Evolutionary conservation across 2,113 vertebrate species (phyloP).

Genomic region (Leptosomus discolor): DNA sequence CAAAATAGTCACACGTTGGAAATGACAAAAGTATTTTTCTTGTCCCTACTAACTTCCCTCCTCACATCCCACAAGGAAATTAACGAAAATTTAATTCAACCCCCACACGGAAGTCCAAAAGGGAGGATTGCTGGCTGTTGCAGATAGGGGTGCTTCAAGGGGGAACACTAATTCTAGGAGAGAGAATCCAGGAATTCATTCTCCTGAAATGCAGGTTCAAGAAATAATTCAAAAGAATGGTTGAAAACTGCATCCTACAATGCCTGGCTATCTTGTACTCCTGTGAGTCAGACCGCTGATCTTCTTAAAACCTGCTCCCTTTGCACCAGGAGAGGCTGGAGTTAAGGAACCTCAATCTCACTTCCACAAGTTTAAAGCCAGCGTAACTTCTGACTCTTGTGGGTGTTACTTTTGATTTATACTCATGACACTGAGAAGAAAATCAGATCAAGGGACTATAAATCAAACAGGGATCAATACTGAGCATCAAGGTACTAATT

Average conservation of each 20-base stretch:
- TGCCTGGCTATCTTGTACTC: not conserved
- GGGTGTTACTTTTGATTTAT: constrained; percentile 63
- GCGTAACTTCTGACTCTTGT: not conserved
- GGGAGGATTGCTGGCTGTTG: not conserved
- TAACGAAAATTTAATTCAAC: not conserved
- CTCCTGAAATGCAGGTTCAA: not conserved
- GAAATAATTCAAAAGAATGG: not conserved
- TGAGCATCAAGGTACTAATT: constrained; percentile 50
- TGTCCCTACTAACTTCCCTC: not conserved
- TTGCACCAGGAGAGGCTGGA: not conserved
- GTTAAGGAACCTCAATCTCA: constrained; percentile 11
- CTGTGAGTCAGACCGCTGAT: not conserved
- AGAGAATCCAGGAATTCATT: not conserved
- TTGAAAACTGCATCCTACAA: not conserved
- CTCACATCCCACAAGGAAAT: not conserved
- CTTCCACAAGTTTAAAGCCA: constrained; percentile 2
- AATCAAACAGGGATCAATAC: constrained; percentile 54
- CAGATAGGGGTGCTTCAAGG: not conserved
- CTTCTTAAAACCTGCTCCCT: not conserved
- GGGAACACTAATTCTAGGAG: not conserved
- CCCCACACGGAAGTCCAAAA: not conserved
- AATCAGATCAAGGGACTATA: constrained; percentile 54
- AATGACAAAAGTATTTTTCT: not conserved
- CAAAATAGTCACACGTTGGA: not conserved
- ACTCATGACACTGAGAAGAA: not conserved